Conservation (phyloP, 2,113 vertebrate genomes). For the Oryzias curvinotus region DNA sequence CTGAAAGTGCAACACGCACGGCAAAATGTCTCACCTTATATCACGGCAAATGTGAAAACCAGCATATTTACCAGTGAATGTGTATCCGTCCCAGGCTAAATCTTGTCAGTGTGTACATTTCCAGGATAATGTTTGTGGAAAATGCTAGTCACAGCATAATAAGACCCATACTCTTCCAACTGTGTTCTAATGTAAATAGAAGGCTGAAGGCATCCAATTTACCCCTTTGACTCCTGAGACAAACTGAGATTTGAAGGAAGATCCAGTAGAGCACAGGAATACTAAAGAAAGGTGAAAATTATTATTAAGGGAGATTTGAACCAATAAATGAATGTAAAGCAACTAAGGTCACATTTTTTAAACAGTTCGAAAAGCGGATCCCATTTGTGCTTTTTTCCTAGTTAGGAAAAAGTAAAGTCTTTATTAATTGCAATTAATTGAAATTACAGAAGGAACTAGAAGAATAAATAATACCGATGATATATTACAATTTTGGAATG, state of each 20-base stretch:
- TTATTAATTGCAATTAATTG: too few relatives aligned
- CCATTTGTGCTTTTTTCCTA: background rate
- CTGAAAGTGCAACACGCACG: slow-evolving; percentile 17
- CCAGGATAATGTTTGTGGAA: slow-evolving; percentile 40
- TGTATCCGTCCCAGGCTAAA: slow-evolving; percentile 34
- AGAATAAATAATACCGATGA: too few relatives aligned
- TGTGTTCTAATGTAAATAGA: slow-evolving; percentile 29
- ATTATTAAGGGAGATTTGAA: slow-evolving; percentile 12
- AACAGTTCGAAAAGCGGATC: background rate
- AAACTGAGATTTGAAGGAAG: slow-evolving; percentile 11
- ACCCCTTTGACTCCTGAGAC: slow-evolving; percentile 25
- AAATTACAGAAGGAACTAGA: too few relatives aligned
- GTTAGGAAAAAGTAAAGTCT: too few relatives aligned
- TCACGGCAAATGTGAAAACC: slow-evolving; percentile 35
- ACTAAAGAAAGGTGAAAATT: slow-evolving; percentile 6
- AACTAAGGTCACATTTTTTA: background rate
- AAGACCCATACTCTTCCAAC: slow-evolving; percentile 29
- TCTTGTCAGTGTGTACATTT: slow-evolving; percentile 50
- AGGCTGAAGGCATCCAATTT: slow-evolving; percentile 29
- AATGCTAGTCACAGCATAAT: slow-evolving; percentile 27
- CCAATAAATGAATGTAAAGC: background rate
- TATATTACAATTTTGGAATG: background rate
- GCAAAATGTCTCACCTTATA: slow-evolving; percentile 2
- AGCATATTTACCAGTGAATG: slow-evolving; percentile 37
- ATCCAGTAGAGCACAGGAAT: background rate